Conservation (phyloP, 1,140 invertebrate genomes). For the Anadara kagoshimensis region DNA sequence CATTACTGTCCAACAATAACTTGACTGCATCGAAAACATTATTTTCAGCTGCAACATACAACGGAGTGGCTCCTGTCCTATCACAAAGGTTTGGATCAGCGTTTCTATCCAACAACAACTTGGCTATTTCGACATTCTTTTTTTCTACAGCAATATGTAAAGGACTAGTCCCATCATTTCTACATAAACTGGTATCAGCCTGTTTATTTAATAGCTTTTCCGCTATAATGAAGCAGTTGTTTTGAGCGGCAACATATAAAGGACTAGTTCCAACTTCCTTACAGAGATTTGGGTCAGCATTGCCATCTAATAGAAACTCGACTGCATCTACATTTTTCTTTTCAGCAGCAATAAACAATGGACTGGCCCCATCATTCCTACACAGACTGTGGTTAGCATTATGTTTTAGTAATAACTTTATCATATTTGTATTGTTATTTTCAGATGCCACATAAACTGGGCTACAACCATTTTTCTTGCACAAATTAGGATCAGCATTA, state of each 20-base stretch:
- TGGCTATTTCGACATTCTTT: neutral
- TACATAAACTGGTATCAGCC: neutral
- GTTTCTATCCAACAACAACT: neutral
- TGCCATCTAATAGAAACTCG: slow-evolving; percentile 10
- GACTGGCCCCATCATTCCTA: neutral
- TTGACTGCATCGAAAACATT: neutral
- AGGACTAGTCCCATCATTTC: slow-evolving; percentile 2
- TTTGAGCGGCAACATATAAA: slow-evolving; percentile 3
- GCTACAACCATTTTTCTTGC: neutral
- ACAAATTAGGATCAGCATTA: slow-evolving; percentile 5
- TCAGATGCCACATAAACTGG: slow-evolving; percentile 8
- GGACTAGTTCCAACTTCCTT: slow-evolving; percentile 2
- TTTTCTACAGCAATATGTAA: slow-evolving; percentile 3
- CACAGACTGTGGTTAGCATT: slow-evolving; percentile 5
- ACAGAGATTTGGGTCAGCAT: neutral
- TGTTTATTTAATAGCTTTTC: neutral
- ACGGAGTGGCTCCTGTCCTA: neutral
- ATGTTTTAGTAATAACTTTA: neutral
- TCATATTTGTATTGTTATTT: neutral
- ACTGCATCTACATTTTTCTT: neutral
- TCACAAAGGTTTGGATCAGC: slow-evolving; percentile 2
- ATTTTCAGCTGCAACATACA: neutral
- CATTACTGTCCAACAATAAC: slow-evolving; percentile 3
- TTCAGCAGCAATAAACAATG: slow-evolving; percentile 15
- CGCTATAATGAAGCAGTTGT: neutral